Conservation (phyloP, 2,888 invertebrate species). For the Orchesellides sinensis region DNA sequence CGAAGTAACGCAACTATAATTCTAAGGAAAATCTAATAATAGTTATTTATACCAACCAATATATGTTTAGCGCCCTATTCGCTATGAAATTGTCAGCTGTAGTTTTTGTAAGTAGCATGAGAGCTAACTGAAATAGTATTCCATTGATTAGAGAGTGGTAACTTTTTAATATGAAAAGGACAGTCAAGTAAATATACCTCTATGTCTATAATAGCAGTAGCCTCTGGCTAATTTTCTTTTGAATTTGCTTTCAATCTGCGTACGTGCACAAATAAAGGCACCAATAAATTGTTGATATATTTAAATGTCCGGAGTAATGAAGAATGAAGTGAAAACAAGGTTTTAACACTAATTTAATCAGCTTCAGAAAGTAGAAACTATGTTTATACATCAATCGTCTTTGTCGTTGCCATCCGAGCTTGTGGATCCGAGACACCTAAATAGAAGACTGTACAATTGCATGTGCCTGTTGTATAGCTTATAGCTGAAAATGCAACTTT, state of each 20-base stretch:
- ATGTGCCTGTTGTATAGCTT: slow-evolving; percentile 48
- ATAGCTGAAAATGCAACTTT: background rate
- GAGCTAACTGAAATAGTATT: slow-evolving; percentile 1
- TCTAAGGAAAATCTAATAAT: slow-evolving; percentile 2
- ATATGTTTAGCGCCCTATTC: too few relatives aligned
- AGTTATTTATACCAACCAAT: background rate
- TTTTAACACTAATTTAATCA: too few relatives aligned
- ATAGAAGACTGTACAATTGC: slow-evolving; percentile 50
- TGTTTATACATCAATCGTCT: background rate
- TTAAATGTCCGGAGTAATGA: too few relatives aligned
- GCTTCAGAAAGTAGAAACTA: background rate
- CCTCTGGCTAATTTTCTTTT: too few relatives aligned
- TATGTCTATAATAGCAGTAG: too few relatives aligned
- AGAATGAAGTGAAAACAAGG: too few relatives aligned
- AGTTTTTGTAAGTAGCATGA: background rate
- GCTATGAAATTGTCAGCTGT: background rate
- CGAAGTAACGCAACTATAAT: slow-evolving; percentile 29
- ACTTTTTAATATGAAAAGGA: slow-evolving; percentile 17
- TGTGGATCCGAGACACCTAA: slow-evolving; percentile 38
- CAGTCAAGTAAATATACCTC: too few relatives aligned
- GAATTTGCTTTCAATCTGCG: too few relatives aligned
- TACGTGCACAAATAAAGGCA: too few relatives aligned
- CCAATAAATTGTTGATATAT: too few relatives aligned
- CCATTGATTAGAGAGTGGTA: slow-evolving; percentile 11
- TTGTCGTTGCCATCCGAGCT: slow-evolving; percentile 34